These are phyloP conservation scores for Cossypha niveicapilla DNA, from an alignment of 2,797 vertebrate species.

Conservation along the genomic window DNA sequence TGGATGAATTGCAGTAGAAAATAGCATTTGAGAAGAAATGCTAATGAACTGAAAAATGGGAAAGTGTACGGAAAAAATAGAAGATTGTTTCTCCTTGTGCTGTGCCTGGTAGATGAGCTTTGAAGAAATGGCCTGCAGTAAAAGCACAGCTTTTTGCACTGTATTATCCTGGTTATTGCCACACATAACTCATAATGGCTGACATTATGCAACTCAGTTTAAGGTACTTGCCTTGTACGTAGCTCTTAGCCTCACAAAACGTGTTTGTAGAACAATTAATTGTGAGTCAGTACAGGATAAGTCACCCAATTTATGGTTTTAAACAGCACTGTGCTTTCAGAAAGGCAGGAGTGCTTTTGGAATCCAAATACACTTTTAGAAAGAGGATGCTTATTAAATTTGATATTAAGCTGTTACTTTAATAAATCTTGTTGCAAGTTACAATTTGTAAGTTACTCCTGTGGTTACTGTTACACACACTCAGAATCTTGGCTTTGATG, in stretches of 20 bases:
- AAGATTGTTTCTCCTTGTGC: not conserved
- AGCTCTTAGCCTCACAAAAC: not conserved
- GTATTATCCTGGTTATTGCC: not conserved
- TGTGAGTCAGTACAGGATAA: not conserved
- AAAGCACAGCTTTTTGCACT: not conserved
- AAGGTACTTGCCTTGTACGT: not conserved
- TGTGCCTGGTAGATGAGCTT: not conserved
- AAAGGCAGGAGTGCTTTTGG: not conserved
- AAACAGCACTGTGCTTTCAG: not conserved
- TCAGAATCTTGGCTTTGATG: not conserved
- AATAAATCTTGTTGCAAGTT: not conserved
- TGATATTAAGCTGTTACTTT: not conserved
- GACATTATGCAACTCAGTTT: not conserved
- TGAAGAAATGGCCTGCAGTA: not conserved
- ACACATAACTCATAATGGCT: not conserved
- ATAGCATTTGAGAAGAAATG: not conserved
- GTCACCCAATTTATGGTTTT: not conserved
- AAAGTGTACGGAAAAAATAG: not conserved
- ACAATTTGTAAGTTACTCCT: not conserved
- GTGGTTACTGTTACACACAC: not conserved
- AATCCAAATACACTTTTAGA: not conserved
- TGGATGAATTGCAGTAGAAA: not conserved
- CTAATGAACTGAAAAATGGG: conserved; percentile 10
- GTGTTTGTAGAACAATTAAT: not conserved
- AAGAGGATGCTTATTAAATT: not conserved